phyloP scores from a whole-genome alignment of 2,113 vertebrate genomes.

The Plecturocebus donacophilus region DNA sequence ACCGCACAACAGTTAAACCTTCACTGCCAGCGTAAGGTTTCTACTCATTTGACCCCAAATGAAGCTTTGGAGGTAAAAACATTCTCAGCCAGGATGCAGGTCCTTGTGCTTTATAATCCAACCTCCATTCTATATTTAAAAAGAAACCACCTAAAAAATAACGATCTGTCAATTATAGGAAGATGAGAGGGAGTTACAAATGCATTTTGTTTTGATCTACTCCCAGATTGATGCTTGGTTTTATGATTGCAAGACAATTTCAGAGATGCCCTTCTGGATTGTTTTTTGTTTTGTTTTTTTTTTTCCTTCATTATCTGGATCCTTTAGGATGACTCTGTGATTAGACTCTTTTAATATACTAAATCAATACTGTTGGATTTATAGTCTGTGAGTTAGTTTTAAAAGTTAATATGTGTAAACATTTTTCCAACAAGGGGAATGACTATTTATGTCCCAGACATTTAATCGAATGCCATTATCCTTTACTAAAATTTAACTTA shows the following conservation, averaged over 20 bases:
- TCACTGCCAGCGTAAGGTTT: neutral
- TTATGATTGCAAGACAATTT: neutral
- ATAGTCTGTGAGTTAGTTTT: constrained; percentile 1
- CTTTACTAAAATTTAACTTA: neutral
- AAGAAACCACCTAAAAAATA: constrained; percentile 18
- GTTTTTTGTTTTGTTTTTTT: neutral
- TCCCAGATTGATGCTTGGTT: neutral
- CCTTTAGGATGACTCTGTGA: neutral
- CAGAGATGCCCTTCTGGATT: neutral
- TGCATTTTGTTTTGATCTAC: constrained; percentile 15
- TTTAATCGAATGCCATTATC: neutral
- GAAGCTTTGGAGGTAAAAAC: constrained; percentile 51
- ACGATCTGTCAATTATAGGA: neutral
- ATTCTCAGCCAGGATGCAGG: constrained; percentile 8
- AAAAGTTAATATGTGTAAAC: neutral
- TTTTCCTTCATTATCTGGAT: neutral
- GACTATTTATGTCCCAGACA: neutral
- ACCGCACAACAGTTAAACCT: neutral
- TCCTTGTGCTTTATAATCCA: neutral
- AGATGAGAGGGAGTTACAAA: neutral
- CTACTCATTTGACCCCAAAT: constrained; percentile 40
- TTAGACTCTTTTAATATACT: neutral
- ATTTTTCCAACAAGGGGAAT: neutral
- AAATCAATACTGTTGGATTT: neutral
- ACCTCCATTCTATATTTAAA: neutral